Evolutionary conservation across 92 coral and sea anemone species (phyloP), one percentile per base, ranked within the genome.

Genomic region (Phenganax subtilis): DNA sequence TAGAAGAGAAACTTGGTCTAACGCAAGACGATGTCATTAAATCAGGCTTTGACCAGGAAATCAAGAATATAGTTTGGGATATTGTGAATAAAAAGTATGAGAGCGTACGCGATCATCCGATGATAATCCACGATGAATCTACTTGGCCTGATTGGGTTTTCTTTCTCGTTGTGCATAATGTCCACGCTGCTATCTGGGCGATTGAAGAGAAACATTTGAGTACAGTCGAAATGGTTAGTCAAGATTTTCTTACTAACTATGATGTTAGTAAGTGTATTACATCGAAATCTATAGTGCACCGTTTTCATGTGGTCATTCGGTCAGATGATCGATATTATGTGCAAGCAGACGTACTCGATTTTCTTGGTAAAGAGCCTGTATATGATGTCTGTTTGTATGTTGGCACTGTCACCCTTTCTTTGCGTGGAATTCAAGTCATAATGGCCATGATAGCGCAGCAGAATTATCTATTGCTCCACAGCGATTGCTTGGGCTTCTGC

Each of bases 121-220:
- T 52, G 70, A 88, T 88, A 77, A 75, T 76, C 3, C 82, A 88
- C 4, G 84, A 81, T 47, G 88, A 88, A 71, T 15, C 80, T 56
- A 81, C 91, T 62, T 80, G 77, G 90, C 90, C 90, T 9, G 82
- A 80, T 57, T 88, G 88, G 91, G 84, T 85, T 9, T 88, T 88
- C 86, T 88, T 88, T 82, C 86, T 88, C 2, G 58, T 88, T 57
- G 88, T 88, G 12, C 78, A 88, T 61, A 86, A 88, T 76, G 47
- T 81, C 3, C 91, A 88, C 57, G 88, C 91, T 56, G 86, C 88
- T 17, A 88, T 88, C 75, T 88, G 91, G 91, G 91, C 86, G 53
- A 83, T 88, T 12, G 91, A 88, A 74, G 88, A 85, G 55, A 81
- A 85, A 44, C 72, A 88, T 60, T 51, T 85, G 77, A 10, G 54